Percentiles rank a stretch among this genome's conserved stretches.
Evolutionary conservation across 2,797 vertebrate species (phyloP).

Genomic region (Clarias pachynema): DNA sequence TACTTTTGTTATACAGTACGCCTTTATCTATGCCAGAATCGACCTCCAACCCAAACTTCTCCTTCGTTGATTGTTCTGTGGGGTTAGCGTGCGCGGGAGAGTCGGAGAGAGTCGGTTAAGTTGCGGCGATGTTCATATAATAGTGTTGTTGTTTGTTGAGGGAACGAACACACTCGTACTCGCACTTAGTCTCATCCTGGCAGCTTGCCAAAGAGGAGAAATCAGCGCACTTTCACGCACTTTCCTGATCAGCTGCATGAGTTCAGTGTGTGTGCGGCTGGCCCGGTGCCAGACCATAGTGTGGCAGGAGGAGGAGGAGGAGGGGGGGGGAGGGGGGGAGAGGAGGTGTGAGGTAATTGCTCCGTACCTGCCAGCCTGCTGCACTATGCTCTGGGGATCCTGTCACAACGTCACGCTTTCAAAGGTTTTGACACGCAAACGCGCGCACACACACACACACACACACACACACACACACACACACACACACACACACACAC

Average conservation of each 20-base stretch:
- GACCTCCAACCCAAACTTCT: neutral
- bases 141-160: neutral
- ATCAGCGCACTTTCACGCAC: neutral
- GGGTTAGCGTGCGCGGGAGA: too few relatives aligned
- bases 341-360: constrained; percentile 72
- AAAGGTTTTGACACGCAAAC: constrained; percentile 27
- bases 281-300: constrained; percentile 19
- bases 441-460: constrained; percentile 27
- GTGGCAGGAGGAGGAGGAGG: constrained; percentile 24
- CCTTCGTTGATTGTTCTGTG: neutral
- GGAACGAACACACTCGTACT: neutral
- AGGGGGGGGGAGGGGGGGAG: constrained; percentile 47
- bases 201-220: constrained; percentile 21
- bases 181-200: neutral
- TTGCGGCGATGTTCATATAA: neutral
- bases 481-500: neutral
- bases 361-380: constrained; percentile 71
- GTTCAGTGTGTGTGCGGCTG: constrained; percentile 6
- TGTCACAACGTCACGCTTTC: constrained; percentile 51
- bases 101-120: neutral
- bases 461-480: neutral
- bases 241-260: constrained; percentile 19
- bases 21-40: neutral
- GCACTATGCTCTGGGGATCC: constrained; percentile 52
- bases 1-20: neutral